phyloP scores from a whole-genome alignment of 2,113 vertebrate genomes.

The Halcyon senegalensis region DNA sequence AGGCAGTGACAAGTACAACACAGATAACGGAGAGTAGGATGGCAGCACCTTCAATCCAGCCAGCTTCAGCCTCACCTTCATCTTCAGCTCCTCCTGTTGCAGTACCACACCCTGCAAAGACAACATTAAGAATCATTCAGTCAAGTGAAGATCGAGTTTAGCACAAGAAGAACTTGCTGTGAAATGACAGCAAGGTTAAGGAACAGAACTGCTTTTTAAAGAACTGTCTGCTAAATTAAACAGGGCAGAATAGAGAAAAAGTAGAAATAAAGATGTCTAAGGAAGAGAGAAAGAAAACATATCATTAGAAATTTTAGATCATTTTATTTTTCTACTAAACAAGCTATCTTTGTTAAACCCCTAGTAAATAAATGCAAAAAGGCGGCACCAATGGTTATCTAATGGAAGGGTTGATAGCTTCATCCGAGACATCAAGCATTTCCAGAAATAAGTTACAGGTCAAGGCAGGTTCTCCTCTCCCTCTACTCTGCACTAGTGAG shows the following conservation, averaged over 20 bases:
- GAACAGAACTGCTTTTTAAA: not conserved
- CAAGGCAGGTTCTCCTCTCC: too few species aligned
- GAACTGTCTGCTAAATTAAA: not conserved
- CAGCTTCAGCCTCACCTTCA: conserved; percentile 93
- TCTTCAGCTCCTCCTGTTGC: conserved; percentile 86
- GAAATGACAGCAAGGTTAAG: not conserved
- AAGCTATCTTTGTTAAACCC: not conserved
- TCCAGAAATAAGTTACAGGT: not conserved
- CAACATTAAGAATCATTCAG: rapidly evolving
- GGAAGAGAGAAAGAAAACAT: not conserved
- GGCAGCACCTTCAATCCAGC: conserved; percentile 98
- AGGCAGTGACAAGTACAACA: conserved; percentile 96
- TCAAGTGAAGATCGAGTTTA: rapidly evolving
- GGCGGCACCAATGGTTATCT: rapidly evolving
- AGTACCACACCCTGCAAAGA: conserved; percentile 82
- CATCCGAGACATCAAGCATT: not conserved
- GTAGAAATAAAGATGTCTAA: not conserved
- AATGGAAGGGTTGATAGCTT: not conserved
- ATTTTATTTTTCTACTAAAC: not conserved
- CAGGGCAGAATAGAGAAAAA: not conserved
- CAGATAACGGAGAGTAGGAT: conserved; percentile 97
- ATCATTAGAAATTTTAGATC: not conserved
- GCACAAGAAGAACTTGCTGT: not conserved
- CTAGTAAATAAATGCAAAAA: not conserved
- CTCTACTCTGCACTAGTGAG: too few species aligned